These are phyloP conservation scores for Luscinia luscinia DNA, from an alignment of 2,797 vertebrate species.

Conservation along the genomic window DNA sequence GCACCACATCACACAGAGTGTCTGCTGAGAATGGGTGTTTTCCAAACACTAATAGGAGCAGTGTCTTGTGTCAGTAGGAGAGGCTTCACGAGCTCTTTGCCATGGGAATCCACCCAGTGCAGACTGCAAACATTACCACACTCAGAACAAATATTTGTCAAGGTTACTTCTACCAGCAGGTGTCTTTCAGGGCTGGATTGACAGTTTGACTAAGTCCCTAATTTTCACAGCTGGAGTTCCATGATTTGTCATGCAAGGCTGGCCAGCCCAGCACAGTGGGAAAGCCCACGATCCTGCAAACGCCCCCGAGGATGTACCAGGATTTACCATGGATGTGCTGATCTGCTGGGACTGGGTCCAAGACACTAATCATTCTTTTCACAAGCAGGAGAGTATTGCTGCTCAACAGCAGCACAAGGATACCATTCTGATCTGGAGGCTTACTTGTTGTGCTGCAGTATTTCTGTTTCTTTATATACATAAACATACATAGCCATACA, in stretches of 20 bases:
- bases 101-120: slow-evolving; percentile 39
- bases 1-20: not conserved
- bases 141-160: slow-evolving; percentile 68
- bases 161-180: slow-evolving; percentile 68
- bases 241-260: slow-evolving; percentile 71
- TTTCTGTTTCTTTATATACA: not conserved
- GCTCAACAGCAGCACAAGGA: not conserved
- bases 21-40: not conserved
- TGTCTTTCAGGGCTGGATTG: slow-evolving; percentile 73
- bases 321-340: slow-evolving; percentile 60
- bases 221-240: slow-evolving; percentile 78
- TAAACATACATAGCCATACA: not conserved
- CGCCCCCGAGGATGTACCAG: slow-evolving; percentile 44
- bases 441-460: not conserved
- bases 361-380: slow-evolving; percentile 40
- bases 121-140: slow-evolving; percentile 58
- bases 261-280: slow-evolving; percentile 63
- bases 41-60: not conserved
- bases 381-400: not conserved
- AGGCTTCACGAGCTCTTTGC: slow-evolving; percentile 8
- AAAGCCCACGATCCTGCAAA: slow-evolving; percentile 51
- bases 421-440: accelerated
- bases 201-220: slow-evolving; percentile 70
- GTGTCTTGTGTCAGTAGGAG: not conserved
- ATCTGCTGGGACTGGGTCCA: slow-evolving; percentile 44